Evolutionary conservation across 1,140 invertebrate genomes (phyloP), one percentile per base, ranked within the genome.

Genomic region (Drosophila nigromelanica): DNA sequence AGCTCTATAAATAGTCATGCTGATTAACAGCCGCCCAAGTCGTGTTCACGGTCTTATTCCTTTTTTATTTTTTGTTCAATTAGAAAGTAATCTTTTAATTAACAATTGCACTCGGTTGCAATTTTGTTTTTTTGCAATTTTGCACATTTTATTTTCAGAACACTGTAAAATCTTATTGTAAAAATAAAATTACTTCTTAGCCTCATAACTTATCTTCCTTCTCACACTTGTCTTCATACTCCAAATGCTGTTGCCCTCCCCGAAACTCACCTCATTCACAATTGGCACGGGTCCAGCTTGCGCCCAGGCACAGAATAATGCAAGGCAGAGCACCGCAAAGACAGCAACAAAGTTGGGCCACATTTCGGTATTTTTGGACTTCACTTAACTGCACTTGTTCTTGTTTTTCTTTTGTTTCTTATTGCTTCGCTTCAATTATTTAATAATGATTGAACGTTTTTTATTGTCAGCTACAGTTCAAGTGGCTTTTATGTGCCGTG

Each of bases 281-380:
- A 85, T 91, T 91, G 90, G 90, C 90, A 91, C 82, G 24, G 90
- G 90, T 79, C 90, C 90, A 91, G 83, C 73, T 68, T 76, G 72
- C 12, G 85, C 80, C 76, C 76, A 83, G 60, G 80, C 85, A 58
- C 55, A 58, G 47, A 89, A 70, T 48, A 89, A 51, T 67, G 85
- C 83, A 55, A 89, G 64, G 56, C 73, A 80, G 45, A 89, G 45
- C 60, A 89, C 42, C 61, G 76, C 74, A 77, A 85, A 60, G 73
- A 83, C 67, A 61, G 76, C 85, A 50, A 89, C 42, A 78, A 74
- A 89, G 85, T 89, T 83, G 66, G 85, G 85, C 76, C 73, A 89
- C 83, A 89, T 89, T 80, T 77, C 72, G 52, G 35, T 47, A 42
- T 56, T 47, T 68, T 75, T 10, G 24, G 21, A 45, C 42, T 60